Percentiles rank a stretch among this genome's conserved stretches.
Conservation (phyloP, 1,140 invertebrate genomes). For the Heliconius nattereri region DNA sequence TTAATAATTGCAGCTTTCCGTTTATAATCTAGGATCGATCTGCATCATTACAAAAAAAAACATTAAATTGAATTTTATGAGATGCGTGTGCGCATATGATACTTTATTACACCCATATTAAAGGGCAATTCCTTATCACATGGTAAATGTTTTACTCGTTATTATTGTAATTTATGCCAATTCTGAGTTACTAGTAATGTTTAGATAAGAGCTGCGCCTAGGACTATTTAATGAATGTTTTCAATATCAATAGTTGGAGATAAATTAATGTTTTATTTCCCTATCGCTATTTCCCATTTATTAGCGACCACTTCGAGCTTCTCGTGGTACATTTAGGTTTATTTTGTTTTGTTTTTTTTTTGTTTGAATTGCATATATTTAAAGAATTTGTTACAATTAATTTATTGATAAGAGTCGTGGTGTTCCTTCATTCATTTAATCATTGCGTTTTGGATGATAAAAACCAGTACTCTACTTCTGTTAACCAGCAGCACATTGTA, state of each 20-base stretch:
- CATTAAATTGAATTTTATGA: neutral
- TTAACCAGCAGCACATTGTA: neutral
- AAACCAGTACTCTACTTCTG: neutral
- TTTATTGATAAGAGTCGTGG: neutral
- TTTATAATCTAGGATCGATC: neutral
- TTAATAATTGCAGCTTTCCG: neutral
- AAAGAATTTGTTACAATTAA: neutral
- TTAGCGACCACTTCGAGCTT: neutral
- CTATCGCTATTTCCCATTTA: neutral
- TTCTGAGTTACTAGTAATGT: neutral
- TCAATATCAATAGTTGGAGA: neutral
- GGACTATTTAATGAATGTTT: neutral
- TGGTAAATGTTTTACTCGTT: neutral
- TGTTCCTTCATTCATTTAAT: neutral
- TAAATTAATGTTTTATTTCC: conserved; percentile 4
- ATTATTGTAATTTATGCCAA: conserved; percentile 14
- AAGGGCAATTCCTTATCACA: neutral
- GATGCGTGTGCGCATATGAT: neutral
- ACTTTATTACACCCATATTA: neutral
- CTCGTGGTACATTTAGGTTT: neutral
- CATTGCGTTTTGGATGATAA: neutral
- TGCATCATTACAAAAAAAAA: neutral
- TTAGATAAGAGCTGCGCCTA: neutral
- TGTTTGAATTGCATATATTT: neutral
- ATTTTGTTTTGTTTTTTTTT: neutral